These are phyloP conservation scores for Enchytraeus crypticus DNA, from an alignment of 2,888 invertebrate species.

Conservation along the genomic window DNA sequence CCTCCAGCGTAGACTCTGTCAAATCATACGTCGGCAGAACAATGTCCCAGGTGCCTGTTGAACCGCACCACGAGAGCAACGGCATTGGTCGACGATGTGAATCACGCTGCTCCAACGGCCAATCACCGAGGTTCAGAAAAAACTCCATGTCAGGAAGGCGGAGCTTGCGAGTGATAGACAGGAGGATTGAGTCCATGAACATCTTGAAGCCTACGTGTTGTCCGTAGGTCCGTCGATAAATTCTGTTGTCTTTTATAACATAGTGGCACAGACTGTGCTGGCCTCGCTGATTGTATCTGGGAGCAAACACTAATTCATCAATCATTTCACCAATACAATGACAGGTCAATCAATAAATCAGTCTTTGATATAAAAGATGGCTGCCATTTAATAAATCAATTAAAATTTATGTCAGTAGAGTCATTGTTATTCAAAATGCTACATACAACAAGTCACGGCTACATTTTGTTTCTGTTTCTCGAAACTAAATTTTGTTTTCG, in stretches of 20 bases:
- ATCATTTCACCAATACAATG: constrained; percentile 60
- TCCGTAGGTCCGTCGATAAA: constrained; percentile 79
- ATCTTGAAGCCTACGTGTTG: constrained; percentile 90
- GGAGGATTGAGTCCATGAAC: constrained; percentile 79
- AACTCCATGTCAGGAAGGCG: constrained; percentile 77
- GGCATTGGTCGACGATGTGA: constrained; percentile 55
- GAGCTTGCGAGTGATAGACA: constrained; percentile 70
- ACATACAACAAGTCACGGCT: no score
- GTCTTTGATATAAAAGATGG: constrained; percentile 64
- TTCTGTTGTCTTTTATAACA: constrained; percentile 68
- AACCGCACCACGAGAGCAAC: constrained; percentile 94
- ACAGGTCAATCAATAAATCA: constrained; percentile 63
- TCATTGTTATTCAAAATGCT: no score
- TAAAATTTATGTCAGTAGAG: no score
- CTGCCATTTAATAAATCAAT: no score
- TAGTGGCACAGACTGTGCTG: constrained; percentile 83
- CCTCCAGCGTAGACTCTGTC: constrained; percentile 80
- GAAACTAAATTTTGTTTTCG: no score
- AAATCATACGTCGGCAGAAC: constrained; percentile 90
- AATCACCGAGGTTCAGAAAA: constrained; percentile 86
- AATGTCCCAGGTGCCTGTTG: constrained; percentile 73
- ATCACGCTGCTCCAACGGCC: constrained; percentile 62
- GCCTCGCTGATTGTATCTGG: constrained; percentile 67
- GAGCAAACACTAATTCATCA: constrained; percentile 59
- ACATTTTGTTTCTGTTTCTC: no score